Percentiles rank a stretch among this genome's conserved stretches.
Conservation (phyloP, 2,888 invertebrate species). For the Acrocyrtus sp. region DNA sequence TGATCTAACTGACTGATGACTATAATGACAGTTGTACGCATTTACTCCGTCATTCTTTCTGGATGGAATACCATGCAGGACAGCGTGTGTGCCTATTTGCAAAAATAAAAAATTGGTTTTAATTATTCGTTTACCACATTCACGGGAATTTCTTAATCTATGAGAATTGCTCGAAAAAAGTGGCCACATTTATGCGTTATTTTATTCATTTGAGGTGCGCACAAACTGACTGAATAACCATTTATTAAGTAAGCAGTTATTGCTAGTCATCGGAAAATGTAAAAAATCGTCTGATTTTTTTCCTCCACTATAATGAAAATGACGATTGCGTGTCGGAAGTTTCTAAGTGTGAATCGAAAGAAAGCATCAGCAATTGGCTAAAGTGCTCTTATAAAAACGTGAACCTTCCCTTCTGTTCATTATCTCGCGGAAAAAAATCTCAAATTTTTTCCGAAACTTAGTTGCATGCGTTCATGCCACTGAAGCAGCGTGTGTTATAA, state of each 20-base stretch:
- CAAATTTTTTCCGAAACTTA: too few relatives aligned
- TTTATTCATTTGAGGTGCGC: too few relatives aligned
- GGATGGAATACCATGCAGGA: slow-evolving; percentile 35
- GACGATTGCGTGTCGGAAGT: slow-evolving; percentile 53
- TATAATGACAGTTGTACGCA: too few relatives aligned
- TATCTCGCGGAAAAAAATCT: slow-evolving; percentile 34
- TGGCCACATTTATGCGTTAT: too few relatives aligned
- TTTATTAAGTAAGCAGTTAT: too few relatives aligned
- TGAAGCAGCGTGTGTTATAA: slow-evolving; percentile 44
- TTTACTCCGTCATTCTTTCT: slow-evolving; percentile 35
- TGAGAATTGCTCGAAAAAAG: too few relatives aligned
- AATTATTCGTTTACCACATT: slow-evolving; percentile 45
- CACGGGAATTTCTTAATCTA: slow-evolving; percentile 38
- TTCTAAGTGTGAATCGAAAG: slow-evolving; percentile 50
- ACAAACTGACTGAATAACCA: too few relatives aligned
- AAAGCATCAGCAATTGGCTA: slow-evolving; percentile 42
- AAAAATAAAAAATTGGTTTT: slow-evolving; percentile 29
- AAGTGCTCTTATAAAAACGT: slow-evolving; percentile 7
- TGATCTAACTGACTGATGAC: too few relatives aligned
- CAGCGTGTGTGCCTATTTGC: slow-evolving; percentile 36
- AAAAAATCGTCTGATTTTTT: slow-evolving; percentile 40
- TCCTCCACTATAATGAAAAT: slow-evolving; percentile 39
- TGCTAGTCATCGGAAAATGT: slow-evolving; percentile 29
- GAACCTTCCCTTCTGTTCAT: slow-evolving; percentile 46
- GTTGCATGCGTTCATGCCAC: slow-evolving; percentile 28